These are phyloP conservation scores for Lochmaea capreae DNA, from an alignment of 2,888 invertebrate genomes.

Conservation along the genomic window DNA sequence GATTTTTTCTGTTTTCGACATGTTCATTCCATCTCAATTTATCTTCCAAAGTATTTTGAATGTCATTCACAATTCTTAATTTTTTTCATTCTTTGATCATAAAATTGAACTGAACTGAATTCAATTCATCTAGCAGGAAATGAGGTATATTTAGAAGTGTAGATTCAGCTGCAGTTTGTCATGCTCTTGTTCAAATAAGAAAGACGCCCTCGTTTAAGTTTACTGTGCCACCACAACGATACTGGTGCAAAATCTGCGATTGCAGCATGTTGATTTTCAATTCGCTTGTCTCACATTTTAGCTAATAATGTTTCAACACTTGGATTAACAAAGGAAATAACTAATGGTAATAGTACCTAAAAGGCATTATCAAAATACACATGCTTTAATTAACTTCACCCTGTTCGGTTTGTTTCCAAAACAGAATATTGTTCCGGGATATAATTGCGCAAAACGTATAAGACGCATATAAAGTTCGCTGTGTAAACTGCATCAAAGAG, in stretches of 20 bases:
- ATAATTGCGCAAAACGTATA: neutral
- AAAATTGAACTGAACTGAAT: no score
- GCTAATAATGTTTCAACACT: constrained; percentile 23
- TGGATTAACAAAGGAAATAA: constrained; percentile 21
- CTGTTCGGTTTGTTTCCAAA: neutral
- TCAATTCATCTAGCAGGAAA: no score
- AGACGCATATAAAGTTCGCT: constrained; percentile 4
- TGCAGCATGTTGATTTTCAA: constrained; percentile 26
- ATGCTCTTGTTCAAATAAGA: neutral
- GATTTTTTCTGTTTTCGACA: no score
- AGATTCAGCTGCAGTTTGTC: neutral
- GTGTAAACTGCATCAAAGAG: constrained; percentile 2
- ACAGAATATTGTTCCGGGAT: constrained; percentile 4
- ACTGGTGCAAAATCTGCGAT: neutral
- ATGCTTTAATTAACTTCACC: constrained; percentile 37
- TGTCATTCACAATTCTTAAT: no score
- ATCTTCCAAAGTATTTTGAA: no score
- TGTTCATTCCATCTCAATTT: no score
- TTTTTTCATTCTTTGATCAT: no score
- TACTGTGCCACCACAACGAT: neutral
- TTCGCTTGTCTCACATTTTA: constrained; percentile 16
- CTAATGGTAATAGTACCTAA: constrained; percentile 31
- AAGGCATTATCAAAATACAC: constrained; percentile 36
- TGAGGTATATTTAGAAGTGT: no score
- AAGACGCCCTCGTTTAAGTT: neutral